Conservation (phyloP, 2,888 invertebrate species). For the Conomelus anceps region DNA sequence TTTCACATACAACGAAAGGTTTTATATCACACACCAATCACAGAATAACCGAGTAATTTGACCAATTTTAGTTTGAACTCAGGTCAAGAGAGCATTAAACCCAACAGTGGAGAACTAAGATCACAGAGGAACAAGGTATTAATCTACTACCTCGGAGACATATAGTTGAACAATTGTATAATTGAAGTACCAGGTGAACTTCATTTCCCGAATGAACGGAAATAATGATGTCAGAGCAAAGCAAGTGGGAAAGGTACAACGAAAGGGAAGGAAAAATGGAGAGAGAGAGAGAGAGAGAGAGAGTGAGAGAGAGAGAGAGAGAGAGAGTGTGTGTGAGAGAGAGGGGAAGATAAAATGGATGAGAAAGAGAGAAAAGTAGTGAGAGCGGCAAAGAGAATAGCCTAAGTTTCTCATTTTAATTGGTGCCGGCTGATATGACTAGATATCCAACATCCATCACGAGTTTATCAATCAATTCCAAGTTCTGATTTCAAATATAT, state of each 20-base stretch:
- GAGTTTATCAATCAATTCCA: not conserved
- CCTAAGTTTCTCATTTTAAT: not conserved
- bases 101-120: not conserved
- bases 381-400: not conserved
- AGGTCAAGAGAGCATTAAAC: not conserved
- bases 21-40: too few relatives aligned
- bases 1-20: too few relatives aligned
- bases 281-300: not conserved
- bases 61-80: too few relatives aligned
- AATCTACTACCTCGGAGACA: not conserved
- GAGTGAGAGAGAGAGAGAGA: not conserved
- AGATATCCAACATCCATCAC: not conserved
- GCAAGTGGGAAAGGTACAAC: not conserved
- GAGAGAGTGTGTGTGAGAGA: not conserved
- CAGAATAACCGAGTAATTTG: too few relatives aligned
- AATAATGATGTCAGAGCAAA: not conserved
- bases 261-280: too few relatives aligned
- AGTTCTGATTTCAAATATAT: not conserved
- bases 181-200: not conserved
- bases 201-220: not conserved
- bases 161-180: not conserved
- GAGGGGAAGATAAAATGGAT: not conserved
- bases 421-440: not conserved
- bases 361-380: not conserved
- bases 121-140: not conserved